Evolutionary conservation across 2,797 vertebrate genomes (phyloP).

Genomic region (Pagetopsis macropterus): DNA sequence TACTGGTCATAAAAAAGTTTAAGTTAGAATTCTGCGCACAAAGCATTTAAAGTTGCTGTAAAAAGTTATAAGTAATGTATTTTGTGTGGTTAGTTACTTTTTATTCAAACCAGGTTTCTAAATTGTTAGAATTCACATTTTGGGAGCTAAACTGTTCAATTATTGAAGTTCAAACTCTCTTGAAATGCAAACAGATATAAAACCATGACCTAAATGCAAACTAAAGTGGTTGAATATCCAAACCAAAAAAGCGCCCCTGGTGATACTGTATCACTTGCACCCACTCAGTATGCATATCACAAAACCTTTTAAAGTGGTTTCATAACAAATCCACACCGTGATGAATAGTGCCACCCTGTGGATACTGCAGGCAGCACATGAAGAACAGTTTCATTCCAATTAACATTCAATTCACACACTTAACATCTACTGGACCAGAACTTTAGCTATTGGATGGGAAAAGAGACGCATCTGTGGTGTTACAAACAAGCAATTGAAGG

Average conservation of each 20-base stretch:
- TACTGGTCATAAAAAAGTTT: not conserved
- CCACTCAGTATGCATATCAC: slow-evolving; percentile 63
- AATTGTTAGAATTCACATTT: not conserved
- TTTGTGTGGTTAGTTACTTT: not conserved
- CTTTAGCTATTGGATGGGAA: slow-evolving; percentile 5
- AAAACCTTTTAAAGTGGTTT: slow-evolving; percentile 33
- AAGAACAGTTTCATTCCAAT: not conserved
- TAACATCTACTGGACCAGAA: slow-evolving; percentile 10
- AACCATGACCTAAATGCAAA: not conserved
- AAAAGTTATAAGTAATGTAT: not conserved
- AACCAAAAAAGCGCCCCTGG: slow-evolving; percentile 13
- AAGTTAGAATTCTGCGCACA: not conserved
- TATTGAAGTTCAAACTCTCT: not conserved
- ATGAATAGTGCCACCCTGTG: slow-evolving; percentile 74
- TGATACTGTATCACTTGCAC: slow-evolving; percentile 41
- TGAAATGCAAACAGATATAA: not conserved
- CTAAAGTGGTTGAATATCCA: slow-evolving; percentile 9
- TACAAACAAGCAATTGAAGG: slow-evolving; percentile 28
- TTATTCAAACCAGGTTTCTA: not conserved
- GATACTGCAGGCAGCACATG: slow-evolving; percentile 27
- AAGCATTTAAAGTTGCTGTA: not conserved
- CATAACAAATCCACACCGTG: slow-evolving; percentile 52
- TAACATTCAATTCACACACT: slow-evolving; percentile 29
- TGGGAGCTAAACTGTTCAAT: not conserved
- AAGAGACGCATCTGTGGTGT: slow-evolving; percentile 18